Conservation (phyloP, 2,888 invertebrate genomes). For the Spodoptera exigua region DNA sequence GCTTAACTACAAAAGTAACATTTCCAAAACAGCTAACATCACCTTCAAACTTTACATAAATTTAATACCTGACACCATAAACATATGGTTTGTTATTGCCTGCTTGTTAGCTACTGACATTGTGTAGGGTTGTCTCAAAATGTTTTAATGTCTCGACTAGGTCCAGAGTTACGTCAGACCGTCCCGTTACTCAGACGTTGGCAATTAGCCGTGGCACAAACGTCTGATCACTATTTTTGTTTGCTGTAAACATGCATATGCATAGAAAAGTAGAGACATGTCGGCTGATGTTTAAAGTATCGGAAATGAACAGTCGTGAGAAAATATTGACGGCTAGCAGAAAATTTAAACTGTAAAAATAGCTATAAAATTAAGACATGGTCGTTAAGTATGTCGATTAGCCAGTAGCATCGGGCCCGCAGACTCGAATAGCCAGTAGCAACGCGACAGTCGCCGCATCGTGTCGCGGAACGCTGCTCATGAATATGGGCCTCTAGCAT, state of each 20-base stretch:
- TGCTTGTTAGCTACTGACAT: conserved; percentile 18
- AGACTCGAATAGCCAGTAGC: too few relatives aligned
- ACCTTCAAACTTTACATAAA: neutral
- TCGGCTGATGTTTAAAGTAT: conserved; percentile 19
- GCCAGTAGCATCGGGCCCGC: too few relatives aligned
- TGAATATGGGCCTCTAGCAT: too few relatives aligned
- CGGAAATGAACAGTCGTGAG: conserved; percentile 27
- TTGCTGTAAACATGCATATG: conserved; percentile 63
- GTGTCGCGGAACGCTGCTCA: too few relatives aligned
- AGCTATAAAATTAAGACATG: too few relatives aligned
- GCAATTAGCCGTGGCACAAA: conserved; percentile 74
- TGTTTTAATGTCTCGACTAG: conserved; percentile 21
- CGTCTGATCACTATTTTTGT: conserved; percentile 71
- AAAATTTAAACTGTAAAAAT: too few relatives aligned
- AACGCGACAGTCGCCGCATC: too few relatives aligned
- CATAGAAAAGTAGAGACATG: conserved; percentile 43
- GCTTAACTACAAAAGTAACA: neutral
- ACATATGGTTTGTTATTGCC: too few relatives aligned
- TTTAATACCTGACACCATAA: too few relatives aligned
- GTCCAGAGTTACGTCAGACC: conserved; percentile 53
- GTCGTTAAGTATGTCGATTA: too few relatives aligned
- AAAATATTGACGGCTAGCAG: conserved; percentile 3
- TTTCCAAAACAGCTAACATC: neutral
- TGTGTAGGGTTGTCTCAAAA: conserved; percentile 28
- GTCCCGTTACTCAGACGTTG: conserved; percentile 62